Evolutionary conservation across 2,888 invertebrate species (phyloP), one percentile per base, ranked within the genome.

Genomic region (Heliothis peltigera): DNA sequence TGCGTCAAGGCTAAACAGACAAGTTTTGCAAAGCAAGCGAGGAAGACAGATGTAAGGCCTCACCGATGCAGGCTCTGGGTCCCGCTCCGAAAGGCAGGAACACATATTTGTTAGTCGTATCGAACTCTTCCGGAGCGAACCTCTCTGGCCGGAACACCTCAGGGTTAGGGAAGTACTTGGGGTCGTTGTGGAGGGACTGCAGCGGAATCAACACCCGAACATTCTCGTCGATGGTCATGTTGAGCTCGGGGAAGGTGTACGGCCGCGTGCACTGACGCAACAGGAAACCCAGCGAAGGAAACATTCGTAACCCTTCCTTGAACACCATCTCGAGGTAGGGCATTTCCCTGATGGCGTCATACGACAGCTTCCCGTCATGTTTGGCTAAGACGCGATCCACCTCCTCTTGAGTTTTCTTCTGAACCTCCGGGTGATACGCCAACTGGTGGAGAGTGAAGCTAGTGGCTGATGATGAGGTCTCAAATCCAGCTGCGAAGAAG

Each of bases 401-500:
- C 77, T 92, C 91, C 5, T 81, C 69, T 49, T 88, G 87, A 5
- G 84, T 77, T 52, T 81, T 85, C 39, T 78, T 75, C 58, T 93
- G 93, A 6, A 87, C 72, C 0, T 89, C 85, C 1, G 87, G 89
- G 57, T 92, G 77, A 8, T 82, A 84, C 2, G 93, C 91, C 2
- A 94, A 79, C 63, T 88, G 81, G 62, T 91, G 89, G 4, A 90
- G 72, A 0, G 87, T 83, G 47, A 79, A 89, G 62, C 89, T 89
- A 5, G 90, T 84, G 0, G 89, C 83, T 1, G 89, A 87, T 1
- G 93, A 89, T 0, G 91, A 89, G 0, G 92, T 91, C 73, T 92
- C 92, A 49, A 89, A 92, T 2, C 92, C 92, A 4, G 91, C 92
- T 4, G 75, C 81, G 42, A 89, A 89, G 65, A 89, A 89, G 8